Conservation (phyloP, 2,113 vertebrate genomes). For the Piprites chloris region DNA sequence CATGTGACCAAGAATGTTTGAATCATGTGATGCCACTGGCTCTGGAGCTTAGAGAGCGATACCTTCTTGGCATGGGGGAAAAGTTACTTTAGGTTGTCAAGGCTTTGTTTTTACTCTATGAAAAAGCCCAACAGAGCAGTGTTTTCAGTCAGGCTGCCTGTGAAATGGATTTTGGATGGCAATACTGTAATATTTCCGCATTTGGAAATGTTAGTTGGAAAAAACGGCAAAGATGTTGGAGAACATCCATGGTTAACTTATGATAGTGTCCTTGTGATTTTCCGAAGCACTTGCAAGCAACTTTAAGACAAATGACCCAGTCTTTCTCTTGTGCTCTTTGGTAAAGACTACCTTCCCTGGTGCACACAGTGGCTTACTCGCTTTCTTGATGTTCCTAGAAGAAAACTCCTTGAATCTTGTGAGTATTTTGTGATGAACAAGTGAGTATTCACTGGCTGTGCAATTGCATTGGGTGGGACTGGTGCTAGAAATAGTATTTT, state of each 20-base stretch:
- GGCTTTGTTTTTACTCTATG: background rate
- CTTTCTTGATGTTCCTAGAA: background rate
- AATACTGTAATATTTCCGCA: background rate
- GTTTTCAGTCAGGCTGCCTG: background rate
- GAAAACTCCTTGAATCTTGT: background rate
- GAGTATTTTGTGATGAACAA: background rate
- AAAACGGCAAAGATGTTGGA: background rate
- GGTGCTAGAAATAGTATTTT: background rate
- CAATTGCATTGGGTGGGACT: background rate
- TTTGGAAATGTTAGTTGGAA: background rate
- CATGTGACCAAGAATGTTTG: background rate
- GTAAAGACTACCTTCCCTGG: background rate
- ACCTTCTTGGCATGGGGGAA: background rate
- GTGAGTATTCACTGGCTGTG: background rate
- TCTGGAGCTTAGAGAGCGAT: background rate
- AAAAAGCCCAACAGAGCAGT: background rate
- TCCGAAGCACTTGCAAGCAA: background rate
- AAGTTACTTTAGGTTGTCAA: background rate
- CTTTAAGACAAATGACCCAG: background rate
- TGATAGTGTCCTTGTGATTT: background rate
- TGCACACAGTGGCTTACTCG: fast-evolving
- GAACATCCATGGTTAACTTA: fast-evolving
- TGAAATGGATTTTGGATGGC: background rate
- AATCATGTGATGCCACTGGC: background rate
- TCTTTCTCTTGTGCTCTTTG: background rate